A percentile compares a stretch with the other conserved stretches of the same genome.
Evolutionary conservation across 2,113 vertebrate genomes (phyloP).

Genomic region (Cephalopholis sonnerati): DNA sequence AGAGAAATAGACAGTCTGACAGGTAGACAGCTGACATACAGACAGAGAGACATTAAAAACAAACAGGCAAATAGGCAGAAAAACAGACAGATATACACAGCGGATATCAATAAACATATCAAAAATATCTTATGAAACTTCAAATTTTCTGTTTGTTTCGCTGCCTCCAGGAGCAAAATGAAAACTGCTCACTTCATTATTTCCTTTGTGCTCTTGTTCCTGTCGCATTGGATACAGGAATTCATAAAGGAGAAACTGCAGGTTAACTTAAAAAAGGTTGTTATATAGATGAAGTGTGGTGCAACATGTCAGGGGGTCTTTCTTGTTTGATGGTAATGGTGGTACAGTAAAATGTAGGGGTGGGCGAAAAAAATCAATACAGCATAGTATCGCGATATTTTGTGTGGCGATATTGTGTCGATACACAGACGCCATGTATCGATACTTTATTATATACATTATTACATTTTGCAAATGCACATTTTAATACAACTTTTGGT

Average conservation of each 20-base stretch:
- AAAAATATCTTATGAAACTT: neutral
- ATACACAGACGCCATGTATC: no score
- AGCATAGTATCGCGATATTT: no score
- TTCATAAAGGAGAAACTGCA: neutral
- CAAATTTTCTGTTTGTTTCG: neutral
- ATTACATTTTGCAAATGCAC: no score
- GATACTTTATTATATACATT: no score
- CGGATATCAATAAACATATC: constrained; percentile 12
- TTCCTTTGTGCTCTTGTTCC: neutral
- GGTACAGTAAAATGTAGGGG: no score
- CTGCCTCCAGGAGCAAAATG: neutral
- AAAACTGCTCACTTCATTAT: neutral
- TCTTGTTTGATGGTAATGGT: neutral
- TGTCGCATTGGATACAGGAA: neutral
- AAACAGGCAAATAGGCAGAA: neutral
- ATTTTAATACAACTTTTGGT: no score
- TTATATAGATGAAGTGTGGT: neutral
- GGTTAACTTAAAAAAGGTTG: no score
- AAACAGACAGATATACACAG: neutral
- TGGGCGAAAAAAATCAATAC: no score
- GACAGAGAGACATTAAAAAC: neutral
- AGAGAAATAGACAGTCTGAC: neutral
- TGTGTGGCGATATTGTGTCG: no score
- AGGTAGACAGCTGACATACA: constrained; percentile 4
- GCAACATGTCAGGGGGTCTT: neutral